Evolutionary conservation across 2,888 invertebrate genomes (phyloP).

Genomic region (Harpalus rubripes): DNA sequence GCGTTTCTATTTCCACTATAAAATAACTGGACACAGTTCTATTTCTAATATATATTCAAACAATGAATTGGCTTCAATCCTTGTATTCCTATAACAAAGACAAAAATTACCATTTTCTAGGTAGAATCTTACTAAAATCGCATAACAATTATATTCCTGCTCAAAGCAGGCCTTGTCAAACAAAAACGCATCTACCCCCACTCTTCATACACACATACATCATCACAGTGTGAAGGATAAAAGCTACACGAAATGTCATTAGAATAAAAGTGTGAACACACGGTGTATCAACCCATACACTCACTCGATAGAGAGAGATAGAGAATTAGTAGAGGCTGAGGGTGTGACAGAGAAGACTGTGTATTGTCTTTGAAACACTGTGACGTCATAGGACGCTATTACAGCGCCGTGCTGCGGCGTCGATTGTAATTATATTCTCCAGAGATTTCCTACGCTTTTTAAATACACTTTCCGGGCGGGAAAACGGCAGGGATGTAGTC

Average conservation of each 20-base stretch:
- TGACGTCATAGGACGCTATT: constrained; percentile 64
- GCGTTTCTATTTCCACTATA: no score
- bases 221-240: constrained; percentile 50
- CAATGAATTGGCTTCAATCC: not conserved
- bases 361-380: constrained; percentile 60
- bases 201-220: not conserved
- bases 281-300: not conserved
- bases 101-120: not conserved
- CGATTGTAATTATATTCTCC: constrained; percentile 67
- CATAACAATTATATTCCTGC: constrained; percentile 16
- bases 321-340: not conserved
- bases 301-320: constrained; percentile 18
- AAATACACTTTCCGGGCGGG: constrained; percentile 57
- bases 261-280: constrained; percentile 64
- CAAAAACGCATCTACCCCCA: constrained; percentile 29
- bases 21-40: no score
- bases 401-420: constrained; percentile 36
- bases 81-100: not conserved
- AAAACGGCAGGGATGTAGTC: not conserved
- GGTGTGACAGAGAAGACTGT: not conserved
- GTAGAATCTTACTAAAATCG: not conserved
- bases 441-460: constrained; percentile 66
- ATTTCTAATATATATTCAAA: not conserved
- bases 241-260: constrained; percentile 59
- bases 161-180: constrained; percentile 18